phyloP scores from a whole-genome alignment of 2,113 vertebrate genomes.

The Etheostoma cragini region DNA sequence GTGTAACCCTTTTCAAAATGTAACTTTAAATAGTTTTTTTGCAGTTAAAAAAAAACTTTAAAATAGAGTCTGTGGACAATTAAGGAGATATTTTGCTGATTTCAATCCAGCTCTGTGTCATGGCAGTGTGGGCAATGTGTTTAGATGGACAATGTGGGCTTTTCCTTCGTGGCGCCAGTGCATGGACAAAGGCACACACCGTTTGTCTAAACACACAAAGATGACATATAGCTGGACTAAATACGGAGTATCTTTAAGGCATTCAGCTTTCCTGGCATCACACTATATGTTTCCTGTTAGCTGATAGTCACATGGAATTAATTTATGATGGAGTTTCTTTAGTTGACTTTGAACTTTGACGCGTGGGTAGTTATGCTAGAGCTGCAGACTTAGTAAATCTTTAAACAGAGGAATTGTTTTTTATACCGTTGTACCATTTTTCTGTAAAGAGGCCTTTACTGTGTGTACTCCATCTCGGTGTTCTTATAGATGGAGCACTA shows the following conservation, averaged over 20 bases:
- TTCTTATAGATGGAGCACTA: neutral
- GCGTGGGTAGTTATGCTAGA: neutral
- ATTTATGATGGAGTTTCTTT: conserved; percentile 6
- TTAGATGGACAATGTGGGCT: too few species aligned
- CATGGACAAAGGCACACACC: too few species aligned
- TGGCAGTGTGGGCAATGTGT: too few species aligned
- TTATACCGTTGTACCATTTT: neutral
- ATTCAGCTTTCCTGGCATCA: neutral
- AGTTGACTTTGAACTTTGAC: conserved; percentile 39
- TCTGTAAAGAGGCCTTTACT: neutral
- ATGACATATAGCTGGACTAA: too few species aligned
- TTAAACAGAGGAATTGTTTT: neutral
- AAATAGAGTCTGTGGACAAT: neutral
- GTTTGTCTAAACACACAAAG: too few species aligned
- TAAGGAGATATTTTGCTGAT: too few species aligned
- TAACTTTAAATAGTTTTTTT: neutral
- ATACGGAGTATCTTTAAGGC: too few species aligned
- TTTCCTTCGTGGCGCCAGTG: too few species aligned
- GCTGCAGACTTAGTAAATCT: neutral
- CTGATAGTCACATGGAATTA: neutral
- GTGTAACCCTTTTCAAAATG: neutral
- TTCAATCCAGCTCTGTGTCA: too few species aligned
- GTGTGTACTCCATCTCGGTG: neutral
- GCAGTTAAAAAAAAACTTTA: neutral
- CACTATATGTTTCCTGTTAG: neutral